These are phyloP conservation scores for Seriola dumerili DNA, from an alignment of 2,113 vertebrate genomes.

Conservation along the genomic window DNA sequence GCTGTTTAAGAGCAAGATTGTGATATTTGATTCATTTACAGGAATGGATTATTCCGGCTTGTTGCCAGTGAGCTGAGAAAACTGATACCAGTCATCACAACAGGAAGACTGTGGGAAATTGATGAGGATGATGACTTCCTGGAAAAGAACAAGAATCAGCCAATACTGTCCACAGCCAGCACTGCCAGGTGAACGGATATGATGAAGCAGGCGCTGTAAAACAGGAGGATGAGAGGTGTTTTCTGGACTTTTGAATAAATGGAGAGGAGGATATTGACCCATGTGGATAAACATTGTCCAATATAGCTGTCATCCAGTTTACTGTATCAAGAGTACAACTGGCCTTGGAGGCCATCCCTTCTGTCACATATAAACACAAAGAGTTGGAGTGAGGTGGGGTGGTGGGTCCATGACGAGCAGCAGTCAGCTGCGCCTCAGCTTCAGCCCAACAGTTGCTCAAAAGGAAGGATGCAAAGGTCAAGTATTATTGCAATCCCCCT, in stretches of 20 bases:
- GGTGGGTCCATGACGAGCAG: neutral
- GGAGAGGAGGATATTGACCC: neutral
- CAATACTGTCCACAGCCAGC: conserved; percentile 17
- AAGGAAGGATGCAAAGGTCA: conserved; percentile 60
- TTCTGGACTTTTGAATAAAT: neutral
- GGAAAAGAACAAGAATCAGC: conserved; percentile 36
- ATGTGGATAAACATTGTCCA: neutral
- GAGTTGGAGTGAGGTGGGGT: neutral
- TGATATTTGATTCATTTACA: conserved; percentile 36
- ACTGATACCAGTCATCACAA: conserved; percentile 36
- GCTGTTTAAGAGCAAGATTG: conserved; percentile 4
- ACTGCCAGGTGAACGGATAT: conserved; percentile 28
- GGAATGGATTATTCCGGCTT: conserved; percentile 19
- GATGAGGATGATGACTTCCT: conserved; percentile 33
- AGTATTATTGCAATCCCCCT: conserved; percentile 15
- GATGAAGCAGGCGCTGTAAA: neutral
- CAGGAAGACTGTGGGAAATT: conserved; percentile 48
- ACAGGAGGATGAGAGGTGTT: neutral
- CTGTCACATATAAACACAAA: conserved; percentile 12
- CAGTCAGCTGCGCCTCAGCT: conserved; percentile 24
- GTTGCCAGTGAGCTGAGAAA: conserved; percentile 11
- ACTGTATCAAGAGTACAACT: neutral
- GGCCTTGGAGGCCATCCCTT: neutral
- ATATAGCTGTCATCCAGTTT: neutral
- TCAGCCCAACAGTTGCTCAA: conserved; percentile 14